Percentiles rank a stretch among this genome's conserved stretches.
phyloP scores from a whole-genome alignment of 2,797 vertebrate species.

The Orientallactaga sibirica region DNA sequence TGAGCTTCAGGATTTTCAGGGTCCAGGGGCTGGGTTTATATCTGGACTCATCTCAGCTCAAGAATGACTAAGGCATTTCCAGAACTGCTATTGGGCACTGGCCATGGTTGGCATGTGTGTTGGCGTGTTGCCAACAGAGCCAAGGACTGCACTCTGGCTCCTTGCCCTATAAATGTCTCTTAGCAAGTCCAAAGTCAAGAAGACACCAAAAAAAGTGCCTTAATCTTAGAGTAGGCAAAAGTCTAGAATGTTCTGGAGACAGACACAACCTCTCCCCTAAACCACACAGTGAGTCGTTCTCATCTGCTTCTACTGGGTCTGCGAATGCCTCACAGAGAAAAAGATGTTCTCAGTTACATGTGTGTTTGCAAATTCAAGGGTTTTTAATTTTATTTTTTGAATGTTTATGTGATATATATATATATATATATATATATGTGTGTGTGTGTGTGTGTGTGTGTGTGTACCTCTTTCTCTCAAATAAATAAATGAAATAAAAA shows the following conservation, averaged over 20 bases:
- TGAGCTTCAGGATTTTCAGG: constrained; percentile 47
- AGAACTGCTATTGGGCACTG: constrained; percentile 12
- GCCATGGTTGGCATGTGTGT: not conserved
- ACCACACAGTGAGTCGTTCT: not conserved
- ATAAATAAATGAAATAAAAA: not conserved
- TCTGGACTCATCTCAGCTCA: constrained; percentile 43
- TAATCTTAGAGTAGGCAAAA: not conserved
- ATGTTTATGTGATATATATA: no score
- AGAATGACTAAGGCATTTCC: constrained; percentile 52
- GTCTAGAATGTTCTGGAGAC: not conserved
- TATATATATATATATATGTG: no score
- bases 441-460: no score
- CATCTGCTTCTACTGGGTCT: not conserved
- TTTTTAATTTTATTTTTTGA: no score
- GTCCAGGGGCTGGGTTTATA: constrained; percentile 26
- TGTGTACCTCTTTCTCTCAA: no score
- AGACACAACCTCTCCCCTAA: not conserved
- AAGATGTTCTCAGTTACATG: not conserved
- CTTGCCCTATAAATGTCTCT: not conserved
- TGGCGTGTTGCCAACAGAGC: not conserved
- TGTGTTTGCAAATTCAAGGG: not conserved
- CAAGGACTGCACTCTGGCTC: constrained; percentile 1
- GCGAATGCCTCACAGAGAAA: not conserved
- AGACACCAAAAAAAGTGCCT: not conserved
- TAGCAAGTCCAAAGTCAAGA: not conserved